Base-by-base conservation (phyloP, 1,140 invertebrate species). In the Hyles euphorbiae region DNA sequence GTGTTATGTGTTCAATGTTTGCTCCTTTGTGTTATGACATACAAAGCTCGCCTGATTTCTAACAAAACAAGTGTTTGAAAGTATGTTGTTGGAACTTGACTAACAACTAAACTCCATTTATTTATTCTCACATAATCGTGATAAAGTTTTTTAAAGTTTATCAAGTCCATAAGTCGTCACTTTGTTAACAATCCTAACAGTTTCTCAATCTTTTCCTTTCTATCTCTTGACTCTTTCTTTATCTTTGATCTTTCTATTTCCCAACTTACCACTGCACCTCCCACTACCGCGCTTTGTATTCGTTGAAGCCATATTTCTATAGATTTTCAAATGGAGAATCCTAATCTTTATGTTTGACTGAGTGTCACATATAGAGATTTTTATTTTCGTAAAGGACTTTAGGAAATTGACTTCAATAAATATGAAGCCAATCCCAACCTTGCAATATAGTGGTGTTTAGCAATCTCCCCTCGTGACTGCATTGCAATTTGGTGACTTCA, bases 391-490 rank as follows among this genome's bases (percentile, higher is more conserved):
- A 32, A 22, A 36, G 5, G 44, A 2, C 40, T 54, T 8, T 44
- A 54, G 40, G 22, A 45, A 54, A 1, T 5, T 40, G 36, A 40
- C 36, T 40, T 40, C 36, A 40, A 40, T 1, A 40, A 40, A 40
- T 40, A 40, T 40, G 5, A 40, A 40, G 36, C 46, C 46, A 11
- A 5, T 50, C 58, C 62, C n/a, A 50, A 8, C 67, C 65, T 67
- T 54, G 57, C 54, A 58, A 56, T 52, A 71, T 70, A 84, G 85
- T 88, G 85, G 85, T 88, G 83, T 87, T 66, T 68, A 63, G 63
- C 68, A 83, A 89, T 90, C 89, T 90, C 89, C 87, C 82, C 89
- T 90, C 87, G 88, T 89, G 87, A 89, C 89, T 90, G 89, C 83
- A 90, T 89, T 89, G 80, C 78, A 87, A 83, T 78, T 85, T 88